Conservation (phyloP, 2,113 vertebrate species). For the Willisornis vidua region DNA sequence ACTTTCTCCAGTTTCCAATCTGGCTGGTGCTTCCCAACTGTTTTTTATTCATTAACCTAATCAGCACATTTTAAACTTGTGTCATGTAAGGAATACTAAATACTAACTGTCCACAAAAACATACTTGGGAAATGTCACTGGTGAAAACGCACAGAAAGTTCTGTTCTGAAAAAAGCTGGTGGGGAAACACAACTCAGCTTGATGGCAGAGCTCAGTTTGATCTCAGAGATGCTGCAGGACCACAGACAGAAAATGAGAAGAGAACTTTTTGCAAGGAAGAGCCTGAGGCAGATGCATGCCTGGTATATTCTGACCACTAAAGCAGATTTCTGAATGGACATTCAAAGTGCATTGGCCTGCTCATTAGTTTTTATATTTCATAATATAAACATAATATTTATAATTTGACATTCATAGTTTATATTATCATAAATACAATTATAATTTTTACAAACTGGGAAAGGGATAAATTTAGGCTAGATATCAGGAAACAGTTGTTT, state of each 20-base stretch:
- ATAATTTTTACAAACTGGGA: background rate
- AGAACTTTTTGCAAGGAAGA: background rate
- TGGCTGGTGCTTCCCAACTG: background rate
- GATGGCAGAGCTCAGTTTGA: background rate
- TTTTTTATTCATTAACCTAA: background rate
- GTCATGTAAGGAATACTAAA: background rate
- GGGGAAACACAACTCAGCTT: background rate
- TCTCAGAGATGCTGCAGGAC: background rate
- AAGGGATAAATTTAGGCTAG: background rate
- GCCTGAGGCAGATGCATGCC: background rate
- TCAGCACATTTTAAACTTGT: background rate
- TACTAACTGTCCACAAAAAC: background rate
- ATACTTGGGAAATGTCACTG: background rate
- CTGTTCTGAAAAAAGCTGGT: background rate
- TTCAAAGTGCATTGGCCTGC: background rate
- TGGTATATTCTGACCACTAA: background rate
- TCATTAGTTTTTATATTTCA: background rate
- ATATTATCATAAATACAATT: background rate
- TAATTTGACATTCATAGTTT: background rate
- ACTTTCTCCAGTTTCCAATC: background rate
- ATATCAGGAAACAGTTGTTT: background rate
- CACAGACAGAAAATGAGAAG: background rate
- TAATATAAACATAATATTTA: background rate
- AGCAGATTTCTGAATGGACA: background rate
- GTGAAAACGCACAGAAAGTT: background rate